Percentiles rank a stretch among this genome's conserved stretches.
Conservation (phyloP, 1,140 invertebrate genomes). For the Brachionus rubens region DNA sequence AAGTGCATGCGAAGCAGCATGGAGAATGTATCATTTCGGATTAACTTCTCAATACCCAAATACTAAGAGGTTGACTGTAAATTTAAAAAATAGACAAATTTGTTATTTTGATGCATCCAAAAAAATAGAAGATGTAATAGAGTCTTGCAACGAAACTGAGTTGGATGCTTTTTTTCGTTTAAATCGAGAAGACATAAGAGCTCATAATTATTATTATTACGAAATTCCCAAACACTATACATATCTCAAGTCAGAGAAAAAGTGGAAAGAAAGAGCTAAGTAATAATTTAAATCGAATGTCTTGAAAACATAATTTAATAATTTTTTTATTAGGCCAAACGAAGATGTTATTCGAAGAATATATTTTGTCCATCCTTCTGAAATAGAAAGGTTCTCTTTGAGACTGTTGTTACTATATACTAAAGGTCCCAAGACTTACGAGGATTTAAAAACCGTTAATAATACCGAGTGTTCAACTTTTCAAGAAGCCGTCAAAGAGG, state of each 20-base stretch:
- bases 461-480: too few species aligned
- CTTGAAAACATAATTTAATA: too few species aligned
- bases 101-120: background rate
- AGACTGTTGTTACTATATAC: too few species aligned
- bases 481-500: too few species aligned
- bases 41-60: conserved; percentile 25
- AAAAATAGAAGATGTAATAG: background rate
- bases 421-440: too few species aligned
- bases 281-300: background rate
- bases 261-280: background rate
- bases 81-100: conserved; percentile 45
- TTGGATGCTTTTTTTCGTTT: background rate
- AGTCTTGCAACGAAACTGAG: background rate
- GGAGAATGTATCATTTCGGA: conserved; percentile 13
- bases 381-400: background rate
- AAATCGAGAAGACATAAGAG: background rate
- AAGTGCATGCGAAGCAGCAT: conserved; percentile 18
- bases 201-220: background rate
- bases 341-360: background rate
- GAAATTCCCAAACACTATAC: background rate
- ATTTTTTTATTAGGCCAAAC: too few species aligned
- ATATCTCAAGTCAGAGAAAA: background rate
- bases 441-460: too few species aligned
- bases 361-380: background rate
- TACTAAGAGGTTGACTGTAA: conserved; percentile 1